phyloP scores from a whole-genome alignment of 92 coral and sea anemone genomes.

The Palythoa grandis region DNA sequence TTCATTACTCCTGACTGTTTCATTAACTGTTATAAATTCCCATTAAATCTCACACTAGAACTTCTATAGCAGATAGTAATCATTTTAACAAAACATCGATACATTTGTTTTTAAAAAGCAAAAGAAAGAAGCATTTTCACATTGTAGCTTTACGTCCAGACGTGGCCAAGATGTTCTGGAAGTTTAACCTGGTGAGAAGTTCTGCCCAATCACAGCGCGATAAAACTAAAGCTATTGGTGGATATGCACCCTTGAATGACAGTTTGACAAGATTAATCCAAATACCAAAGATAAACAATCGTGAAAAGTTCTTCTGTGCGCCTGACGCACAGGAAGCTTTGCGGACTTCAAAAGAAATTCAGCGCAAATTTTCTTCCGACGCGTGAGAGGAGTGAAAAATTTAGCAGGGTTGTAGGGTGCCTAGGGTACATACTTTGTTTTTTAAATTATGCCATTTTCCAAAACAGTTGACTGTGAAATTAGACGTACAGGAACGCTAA shows the following conservation, averaged over 20 bases:
- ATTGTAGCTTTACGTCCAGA: conserved; percentile 11
- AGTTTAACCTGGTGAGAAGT: conserved; percentile 7
- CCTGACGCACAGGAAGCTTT: conserved; percentile 36
- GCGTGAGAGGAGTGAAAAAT: background rate
- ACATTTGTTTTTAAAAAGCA: background rate
- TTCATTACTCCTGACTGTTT: background rate
- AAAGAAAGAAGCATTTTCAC: background rate
- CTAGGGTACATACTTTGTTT: background rate
- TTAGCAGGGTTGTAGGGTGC: background rate
- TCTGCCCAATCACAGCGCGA: conserved; percentile 19
- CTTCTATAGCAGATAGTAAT: background rate
- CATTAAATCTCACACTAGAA: background rate
- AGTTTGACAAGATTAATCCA: conserved; percentile 33
- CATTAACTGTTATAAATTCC: background rate
- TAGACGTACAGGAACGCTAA: no score
- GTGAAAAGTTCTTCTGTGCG: background rate
- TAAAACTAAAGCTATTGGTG: conserved; percentile 8
- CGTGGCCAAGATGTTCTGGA: conserved; percentile 39
- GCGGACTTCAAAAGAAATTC: conserved; percentile 25
- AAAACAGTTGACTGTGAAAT: no score
- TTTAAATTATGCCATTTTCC: no score
- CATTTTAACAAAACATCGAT: background rate
- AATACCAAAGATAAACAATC: conserved; percentile 17
- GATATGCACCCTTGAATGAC: conserved; percentile 13
- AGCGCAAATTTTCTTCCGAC: conserved; percentile 6